phyloP scores from a whole-genome alignment of 2,113 vertebrate genomes.

The Ceratotherium simum region DNA sequence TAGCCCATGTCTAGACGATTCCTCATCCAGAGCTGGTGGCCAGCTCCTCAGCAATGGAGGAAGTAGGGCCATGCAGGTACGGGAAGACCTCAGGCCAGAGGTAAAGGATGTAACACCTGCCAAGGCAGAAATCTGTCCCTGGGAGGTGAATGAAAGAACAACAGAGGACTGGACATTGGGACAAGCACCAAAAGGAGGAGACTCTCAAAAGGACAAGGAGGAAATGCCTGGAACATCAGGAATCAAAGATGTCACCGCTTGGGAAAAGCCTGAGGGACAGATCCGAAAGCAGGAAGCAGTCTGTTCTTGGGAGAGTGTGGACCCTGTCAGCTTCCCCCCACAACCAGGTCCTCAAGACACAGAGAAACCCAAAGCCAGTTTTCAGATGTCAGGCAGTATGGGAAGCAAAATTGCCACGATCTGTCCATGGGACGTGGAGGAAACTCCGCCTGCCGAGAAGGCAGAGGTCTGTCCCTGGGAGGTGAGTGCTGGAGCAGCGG shows the following conservation, averaged over 20 bases:
- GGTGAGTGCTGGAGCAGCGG: background rate
- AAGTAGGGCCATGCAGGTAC: background rate
- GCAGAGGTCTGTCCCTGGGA: slow-evolving; percentile 84
- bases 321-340: fast-evolving
- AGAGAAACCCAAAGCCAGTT: background rate
- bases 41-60: background rate
- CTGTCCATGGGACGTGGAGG: slow-evolving; percentile 82
- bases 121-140: slow-evolving; percentile 80
- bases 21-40: background rate
- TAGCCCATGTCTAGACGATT: background rate
- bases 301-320: slow-evolving; percentile 71
- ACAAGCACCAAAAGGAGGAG: background rate
- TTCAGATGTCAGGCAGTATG: background rate
- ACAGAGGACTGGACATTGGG: background rate
- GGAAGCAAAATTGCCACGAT: slow-evolving; percentile 68
- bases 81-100: slow-evolving; percentile 56
- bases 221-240: background rate
- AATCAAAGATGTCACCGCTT: background rate
- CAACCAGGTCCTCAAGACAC: background rate
- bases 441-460: background rate
- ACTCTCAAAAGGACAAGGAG: slow-evolving; percentile 23
- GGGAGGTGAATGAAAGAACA: slow-evolving; percentile 58
- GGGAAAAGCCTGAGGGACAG: background rate
- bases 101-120: background rate
- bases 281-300: slow-evolving; percentile 52